A percentile compares a stretch with the other conserved stretches of the same genome.
Evolutionary conservation across 2,113 vertebrate genomes (phyloP).

Genomic region (Condylura cristata): DNA sequence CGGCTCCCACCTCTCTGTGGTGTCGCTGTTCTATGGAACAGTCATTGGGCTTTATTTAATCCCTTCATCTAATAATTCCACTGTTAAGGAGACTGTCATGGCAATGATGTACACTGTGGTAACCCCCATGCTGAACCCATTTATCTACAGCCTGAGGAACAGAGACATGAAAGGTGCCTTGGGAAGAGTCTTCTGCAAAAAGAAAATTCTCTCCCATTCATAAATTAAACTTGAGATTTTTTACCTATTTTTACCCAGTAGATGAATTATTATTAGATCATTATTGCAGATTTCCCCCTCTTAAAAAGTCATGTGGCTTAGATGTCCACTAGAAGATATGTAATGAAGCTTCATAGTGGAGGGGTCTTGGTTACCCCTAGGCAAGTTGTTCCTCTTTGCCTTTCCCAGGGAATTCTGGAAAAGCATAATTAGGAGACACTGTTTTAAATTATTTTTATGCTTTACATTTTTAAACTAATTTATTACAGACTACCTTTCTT

Average conservation of each 20-base stretch:
- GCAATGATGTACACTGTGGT: conserved; percentile 67
- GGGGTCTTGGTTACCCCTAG: neutral
- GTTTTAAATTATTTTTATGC: neutral
- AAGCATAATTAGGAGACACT: neutral
- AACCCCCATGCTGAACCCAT: conserved; percentile 69
- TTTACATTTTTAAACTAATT: neutral
- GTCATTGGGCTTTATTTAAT: conserved; percentile 54
- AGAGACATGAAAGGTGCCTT: conserved; percentile 67
- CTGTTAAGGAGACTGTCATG: conserved; percentile 52
- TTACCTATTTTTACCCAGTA: neutral
- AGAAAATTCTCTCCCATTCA: neutral
- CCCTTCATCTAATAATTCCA: conserved; percentile 34
- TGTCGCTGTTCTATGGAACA: conserved; percentile 72
- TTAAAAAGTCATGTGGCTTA: neutral
- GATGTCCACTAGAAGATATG: neutral
- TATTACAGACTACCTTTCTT: neutral
- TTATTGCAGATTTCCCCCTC: neutral
- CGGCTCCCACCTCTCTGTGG: conserved; percentile 72
- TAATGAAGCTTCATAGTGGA: neutral
- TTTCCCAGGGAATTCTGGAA: neutral
- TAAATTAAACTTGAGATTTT: neutral
- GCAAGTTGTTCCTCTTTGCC: neutral
- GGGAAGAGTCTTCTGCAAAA: neutral
- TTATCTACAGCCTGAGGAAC: conserved; percentile 74
- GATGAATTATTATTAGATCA: neutral